These are phyloP conservation scores for Abrostola triplasia DNA, from an alignment of 2,888 invertebrate species.

Conservation along the genomic window DNA sequence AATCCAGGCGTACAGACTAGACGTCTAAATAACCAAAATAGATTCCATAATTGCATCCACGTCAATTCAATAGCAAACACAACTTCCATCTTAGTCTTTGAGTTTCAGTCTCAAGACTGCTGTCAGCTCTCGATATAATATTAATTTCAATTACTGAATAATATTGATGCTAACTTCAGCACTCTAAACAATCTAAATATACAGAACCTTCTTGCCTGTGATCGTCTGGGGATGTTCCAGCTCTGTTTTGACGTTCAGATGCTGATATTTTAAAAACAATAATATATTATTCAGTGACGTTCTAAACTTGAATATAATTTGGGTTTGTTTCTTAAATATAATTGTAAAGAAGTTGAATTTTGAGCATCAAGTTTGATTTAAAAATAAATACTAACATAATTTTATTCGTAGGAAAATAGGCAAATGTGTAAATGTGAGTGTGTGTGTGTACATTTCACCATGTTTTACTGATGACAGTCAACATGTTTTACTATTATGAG, in stretches of 20 bases:
- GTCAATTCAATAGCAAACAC: conserved; percentile 6
- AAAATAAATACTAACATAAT: no score
- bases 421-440: no score
- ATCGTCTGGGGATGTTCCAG: neutral
- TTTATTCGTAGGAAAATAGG: no score
- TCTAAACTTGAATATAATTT: no score
- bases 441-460: no score
- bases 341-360: no score
- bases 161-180: conserved; percentile 21
- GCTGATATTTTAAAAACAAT: no score
- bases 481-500: no score
- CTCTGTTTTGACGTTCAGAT: neutral
- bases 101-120: conserved; percentile 26
- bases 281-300: no score
- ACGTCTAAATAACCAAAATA: neutral
- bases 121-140: conserved; percentile 50
- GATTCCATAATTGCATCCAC: neutral
- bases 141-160: conserved; percentile 39
- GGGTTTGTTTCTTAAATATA: no score
- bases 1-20: neutral
- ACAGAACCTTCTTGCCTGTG: neutral
- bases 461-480: no score
- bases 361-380: no score
- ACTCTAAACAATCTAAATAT: conserved; percentile 4
- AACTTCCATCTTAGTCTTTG: conserved; percentile 11